Evolutionary conservation across 2,888 invertebrate species (phyloP), one percentile per base, ranked within the genome.

Genomic region (Oscheius sp.): DNA sequence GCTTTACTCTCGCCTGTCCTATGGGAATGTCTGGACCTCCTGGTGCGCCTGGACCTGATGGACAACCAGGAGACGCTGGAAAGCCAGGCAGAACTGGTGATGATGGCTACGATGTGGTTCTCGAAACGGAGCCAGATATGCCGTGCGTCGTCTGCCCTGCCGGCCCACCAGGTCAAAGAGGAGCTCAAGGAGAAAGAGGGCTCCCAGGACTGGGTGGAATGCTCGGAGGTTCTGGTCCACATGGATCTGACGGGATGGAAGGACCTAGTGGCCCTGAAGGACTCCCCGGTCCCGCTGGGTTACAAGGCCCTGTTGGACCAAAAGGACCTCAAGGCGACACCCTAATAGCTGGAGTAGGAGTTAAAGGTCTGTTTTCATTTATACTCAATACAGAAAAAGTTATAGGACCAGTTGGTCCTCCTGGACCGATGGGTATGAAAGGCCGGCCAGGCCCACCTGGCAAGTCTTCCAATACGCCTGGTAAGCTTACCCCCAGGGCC

Each of bases 111-210:
- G 88, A 88, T 75, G 83, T 88, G 43, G 84, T 87, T 52, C 76
- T 87, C 45, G 88, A 86, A 66, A 79, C 83, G 0, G 84, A 88
- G 43, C 82, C 85, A 13, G 88, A 88, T 35, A 77, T 88, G 41
- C 87, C 88, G 6, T 88, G 88, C 69, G 84, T 85, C 6, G 85
- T 88, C 52, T 88, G 88, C 55, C 88, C 88, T 23, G 87, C 82
- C 29, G 88, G 88, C 55, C 88, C 88, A n/a, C 86, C 86, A 21
- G 87, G 88, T 46, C 84, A 84, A 59, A 72, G 83, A 58, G 89
- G 89, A 58, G 73, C 80, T n/a, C 87, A 87, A 72, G 88, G 88
- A 58, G 87, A 88, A 64, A 79, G 87, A 41, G 89, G 87, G 16
- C 74, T 83, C 64, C 71, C 82, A 23, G 88, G 85, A 25, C 59